Evolutionary conservation across 2,888 invertebrate species (phyloP).

Genomic region (Rhogogaster chlorosoma): DNA sequence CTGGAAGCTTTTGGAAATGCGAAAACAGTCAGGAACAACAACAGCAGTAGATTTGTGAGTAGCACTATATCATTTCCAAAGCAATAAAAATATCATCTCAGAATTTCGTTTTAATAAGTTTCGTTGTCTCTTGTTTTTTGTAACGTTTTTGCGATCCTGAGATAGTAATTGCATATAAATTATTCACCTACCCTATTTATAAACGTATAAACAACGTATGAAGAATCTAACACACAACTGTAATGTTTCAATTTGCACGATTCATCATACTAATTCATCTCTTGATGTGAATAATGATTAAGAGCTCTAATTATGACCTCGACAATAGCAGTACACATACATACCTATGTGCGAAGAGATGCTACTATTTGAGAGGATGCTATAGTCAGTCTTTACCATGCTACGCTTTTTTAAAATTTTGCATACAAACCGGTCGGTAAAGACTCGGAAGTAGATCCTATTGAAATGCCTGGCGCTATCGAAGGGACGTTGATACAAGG

Average conservation of each 20-base stretch:
- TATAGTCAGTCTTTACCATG: too few relatives aligned
- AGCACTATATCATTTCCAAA: background rate
- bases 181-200: background rate
- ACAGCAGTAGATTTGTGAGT: constrained; percentile 84
- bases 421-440: too few relatives aligned
- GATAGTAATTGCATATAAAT: background rate
- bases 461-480: too few relatives aligned
- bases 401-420: too few relatives aligned
- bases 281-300: constrained; percentile 19
- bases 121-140: background rate
- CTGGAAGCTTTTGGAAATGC: constrained; percentile 86
- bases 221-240: constrained; percentile 12
- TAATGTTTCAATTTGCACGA: background rate
- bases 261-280: background rate
- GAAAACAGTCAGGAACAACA: constrained; percentile 84
- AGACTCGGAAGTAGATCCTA: too few relatives aligned
- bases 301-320: background rate
- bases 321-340: background rate
- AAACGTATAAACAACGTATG: background rate
- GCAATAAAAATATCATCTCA: background rate
- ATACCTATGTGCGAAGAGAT: too few relatives aligned
- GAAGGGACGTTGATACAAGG: too few relatives aligned
- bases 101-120: background rate
- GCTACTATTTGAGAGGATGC: too few relatives aligned
- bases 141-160: background rate